A percentile compares a stretch with the other conserved stretches of the same genome.
These are phyloP conservation scores for Mirounga angustirostris DNA, from an alignment of 2,113 vertebrate species.

Conservation along the genomic window DNA sequence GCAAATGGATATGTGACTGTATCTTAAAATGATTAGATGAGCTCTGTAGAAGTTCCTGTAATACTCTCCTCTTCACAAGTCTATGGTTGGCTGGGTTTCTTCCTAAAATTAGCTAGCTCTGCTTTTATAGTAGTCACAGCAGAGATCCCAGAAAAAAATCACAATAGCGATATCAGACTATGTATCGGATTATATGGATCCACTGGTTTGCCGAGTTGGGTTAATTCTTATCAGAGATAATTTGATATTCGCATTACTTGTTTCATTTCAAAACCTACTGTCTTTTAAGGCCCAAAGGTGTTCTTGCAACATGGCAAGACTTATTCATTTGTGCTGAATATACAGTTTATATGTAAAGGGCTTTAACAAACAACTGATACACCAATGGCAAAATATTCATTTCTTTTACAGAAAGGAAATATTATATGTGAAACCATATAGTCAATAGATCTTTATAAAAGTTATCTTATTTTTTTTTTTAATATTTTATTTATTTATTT, in stretches of 20 bases:
- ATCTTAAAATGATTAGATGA: slow-evolving; percentile 9
- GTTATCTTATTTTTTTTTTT: too few species aligned
- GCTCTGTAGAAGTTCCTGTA: background rate
- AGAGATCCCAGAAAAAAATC: background rate
- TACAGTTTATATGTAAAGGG: background rate
- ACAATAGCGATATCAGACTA: background rate
- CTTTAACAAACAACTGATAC: background rate
- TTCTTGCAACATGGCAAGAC: background rate
- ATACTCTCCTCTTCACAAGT: background rate
- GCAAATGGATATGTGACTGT: background rate
- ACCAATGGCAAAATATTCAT: background rate
- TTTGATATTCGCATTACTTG: background rate
- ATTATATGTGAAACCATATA: background rate
- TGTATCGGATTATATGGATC: background rate
- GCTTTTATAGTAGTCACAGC: background rate
- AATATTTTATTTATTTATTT: too few species aligned
- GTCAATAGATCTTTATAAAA: background rate
- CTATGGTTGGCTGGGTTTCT: background rate
- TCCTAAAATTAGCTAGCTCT: background rate
- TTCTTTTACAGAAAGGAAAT: slow-evolving; percentile 10
- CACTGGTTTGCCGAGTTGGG: background rate
- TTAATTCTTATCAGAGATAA: background rate
- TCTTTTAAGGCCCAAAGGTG: slow-evolving; percentile 6
- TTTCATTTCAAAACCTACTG: slow-evolving; percentile 5
- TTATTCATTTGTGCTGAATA: background rate